These are phyloP conservation scores for Macrobrachium rosenbergii DNA, from an alignment of 1,140 invertebrate genomes.

Conservation along the genomic window DNA sequence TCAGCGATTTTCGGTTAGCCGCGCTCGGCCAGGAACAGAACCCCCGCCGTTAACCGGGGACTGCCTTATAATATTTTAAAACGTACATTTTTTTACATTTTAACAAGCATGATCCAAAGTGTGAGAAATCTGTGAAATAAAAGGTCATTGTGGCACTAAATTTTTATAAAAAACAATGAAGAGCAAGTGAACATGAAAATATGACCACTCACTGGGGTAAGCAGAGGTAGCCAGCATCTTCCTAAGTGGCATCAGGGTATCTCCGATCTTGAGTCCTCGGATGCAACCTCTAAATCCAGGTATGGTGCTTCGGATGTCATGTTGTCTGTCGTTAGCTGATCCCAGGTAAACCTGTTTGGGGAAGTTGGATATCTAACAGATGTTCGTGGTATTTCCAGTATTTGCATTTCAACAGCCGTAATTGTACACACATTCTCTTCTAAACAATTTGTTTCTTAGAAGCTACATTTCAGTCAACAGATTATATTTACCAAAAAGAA, in stretches of 20 bases:
- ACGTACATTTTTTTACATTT: no score
- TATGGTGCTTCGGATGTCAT: constrained; percentile 15
- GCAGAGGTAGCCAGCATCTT: not conserved
- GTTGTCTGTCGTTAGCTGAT: constrained; percentile 23
- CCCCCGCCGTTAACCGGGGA: no score
- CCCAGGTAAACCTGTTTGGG: constrained; percentile 30
- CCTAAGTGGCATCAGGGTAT: not conserved
- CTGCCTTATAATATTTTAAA: no score
- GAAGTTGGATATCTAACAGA: not conserved
- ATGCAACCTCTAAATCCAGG: constrained; percentile 38
- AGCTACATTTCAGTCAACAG: not conserved
- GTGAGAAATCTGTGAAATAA: not conserved
- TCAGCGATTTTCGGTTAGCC: no score
- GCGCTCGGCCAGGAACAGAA: no score
- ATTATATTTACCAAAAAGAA: constrained; percentile 26
- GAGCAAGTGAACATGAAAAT: not conserved
- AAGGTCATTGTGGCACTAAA: not conserved
- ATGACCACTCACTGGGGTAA: constrained; percentile 12
- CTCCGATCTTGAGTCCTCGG: constrained; percentile 32
- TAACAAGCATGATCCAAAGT: no score
- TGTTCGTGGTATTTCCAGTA: no score
- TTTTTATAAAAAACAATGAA: not conserved
- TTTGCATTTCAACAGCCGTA: no score
- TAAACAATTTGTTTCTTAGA: not conserved
- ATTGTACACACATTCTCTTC: no score